Evolutionary conservation across 1,140 invertebrate species (phyloP).

Genomic region (Frieseomelitta varia): DNA sequence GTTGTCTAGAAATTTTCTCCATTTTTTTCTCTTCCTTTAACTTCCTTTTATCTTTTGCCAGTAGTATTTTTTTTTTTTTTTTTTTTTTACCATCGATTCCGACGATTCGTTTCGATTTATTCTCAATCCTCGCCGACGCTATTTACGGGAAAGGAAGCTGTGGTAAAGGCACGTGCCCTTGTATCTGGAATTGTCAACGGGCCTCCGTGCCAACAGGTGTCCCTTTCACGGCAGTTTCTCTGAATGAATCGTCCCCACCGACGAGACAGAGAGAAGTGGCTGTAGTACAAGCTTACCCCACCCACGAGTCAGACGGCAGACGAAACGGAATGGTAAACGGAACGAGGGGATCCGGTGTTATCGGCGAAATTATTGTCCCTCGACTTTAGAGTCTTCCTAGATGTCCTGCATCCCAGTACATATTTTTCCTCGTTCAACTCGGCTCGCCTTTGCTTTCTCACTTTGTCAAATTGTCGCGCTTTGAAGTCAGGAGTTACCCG

Average conservation of each 20-base stretch:
- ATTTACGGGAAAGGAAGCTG: neutral
- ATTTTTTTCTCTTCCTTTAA: neutral
- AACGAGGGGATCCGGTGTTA: slow-evolving; percentile 75
- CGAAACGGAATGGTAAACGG: slow-evolving; percentile 82
- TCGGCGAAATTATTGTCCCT: slow-evolving; percentile 62
- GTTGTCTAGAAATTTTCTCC: neutral
- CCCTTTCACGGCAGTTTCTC: slow-evolving; percentile 83
- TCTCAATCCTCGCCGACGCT: accelerated
- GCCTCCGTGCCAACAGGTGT: slow-evolving; percentile 80
- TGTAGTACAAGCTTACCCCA: slow-evolving; percentile 79
- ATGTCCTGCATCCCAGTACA: too few species aligned
- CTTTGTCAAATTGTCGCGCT: neutral
- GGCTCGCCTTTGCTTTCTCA: neutral
- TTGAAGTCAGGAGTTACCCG: accelerated
- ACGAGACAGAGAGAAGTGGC: slow-evolving; percentile 72
- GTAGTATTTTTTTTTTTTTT: too few species aligned
- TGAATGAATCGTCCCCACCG: slow-evolving; percentile 81
- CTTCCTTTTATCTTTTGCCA: too few species aligned
- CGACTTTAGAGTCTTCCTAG: neutral
- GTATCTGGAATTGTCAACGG: slow-evolving; percentile 79
- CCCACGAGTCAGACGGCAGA: slow-evolving; percentile 79
- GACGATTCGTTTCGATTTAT: neutral
- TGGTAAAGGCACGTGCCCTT: slow-evolving; percentile 60
- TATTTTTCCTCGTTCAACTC: accelerated
- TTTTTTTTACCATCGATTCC: neutral